A percentile compares a stretch with the other conserved stretches of the same genome.
These are phyloP conservation scores for Porites australiensis DNA, from an alignment of 64 coral and sea anemone species.

Conservation along the genomic window DNA sequence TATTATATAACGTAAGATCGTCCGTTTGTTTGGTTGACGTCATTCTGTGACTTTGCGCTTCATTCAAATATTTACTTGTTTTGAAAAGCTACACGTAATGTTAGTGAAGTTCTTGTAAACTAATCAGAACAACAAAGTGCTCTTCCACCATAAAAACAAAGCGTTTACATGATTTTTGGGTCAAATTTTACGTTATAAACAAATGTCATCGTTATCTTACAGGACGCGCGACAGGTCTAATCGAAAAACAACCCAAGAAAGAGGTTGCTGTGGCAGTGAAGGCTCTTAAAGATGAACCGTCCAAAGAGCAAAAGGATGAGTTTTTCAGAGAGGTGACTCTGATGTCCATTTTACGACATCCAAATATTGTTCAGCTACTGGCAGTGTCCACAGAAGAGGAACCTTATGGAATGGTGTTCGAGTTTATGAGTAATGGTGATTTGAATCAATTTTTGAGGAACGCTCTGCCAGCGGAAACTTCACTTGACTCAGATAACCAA, in stretches of 20 bases:
- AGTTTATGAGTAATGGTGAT: slow-evolving; percentile 95
- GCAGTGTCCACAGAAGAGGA: slow-evolving; percentile 96
- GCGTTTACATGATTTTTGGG: too few species aligned
- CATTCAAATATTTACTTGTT: too few species aligned
- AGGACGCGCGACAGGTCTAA: slow-evolving; percentile 87
- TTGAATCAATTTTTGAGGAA: slow-evolving; percentile 92
- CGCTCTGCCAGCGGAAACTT: slow-evolving; percentile 78
- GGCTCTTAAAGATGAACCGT: slow-evolving; percentile 90
- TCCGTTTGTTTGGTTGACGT: too few species aligned
- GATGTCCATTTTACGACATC: slow-evolving; percentile 89
- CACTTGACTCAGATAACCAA: slow-evolving; percentile 18
- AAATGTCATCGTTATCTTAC: neutral
- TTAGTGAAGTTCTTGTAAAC: too few species aligned
- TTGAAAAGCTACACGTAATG: too few species aligned
- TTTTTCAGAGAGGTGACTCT: slow-evolving; percentile 88
- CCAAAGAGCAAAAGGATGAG: slow-evolving; percentile 84
- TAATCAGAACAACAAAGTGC: too few species aligned
- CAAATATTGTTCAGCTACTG: slow-evolving; percentile 85
- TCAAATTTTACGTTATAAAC: too few species aligned
- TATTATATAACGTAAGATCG: too few species aligned
- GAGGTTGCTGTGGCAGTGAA: slow-evolving; percentile 85
- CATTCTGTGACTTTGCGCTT: too few species aligned
- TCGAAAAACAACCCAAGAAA: slow-evolving; percentile 68
- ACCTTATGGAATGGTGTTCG: slow-evolving; percentile 96
- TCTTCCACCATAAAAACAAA: too few species aligned